Evolutionary conservation across 2,888 invertebrate genomes (phyloP), one percentile per base, ranked within the genome.

Genomic region (Opisthograptis luteolata): DNA sequence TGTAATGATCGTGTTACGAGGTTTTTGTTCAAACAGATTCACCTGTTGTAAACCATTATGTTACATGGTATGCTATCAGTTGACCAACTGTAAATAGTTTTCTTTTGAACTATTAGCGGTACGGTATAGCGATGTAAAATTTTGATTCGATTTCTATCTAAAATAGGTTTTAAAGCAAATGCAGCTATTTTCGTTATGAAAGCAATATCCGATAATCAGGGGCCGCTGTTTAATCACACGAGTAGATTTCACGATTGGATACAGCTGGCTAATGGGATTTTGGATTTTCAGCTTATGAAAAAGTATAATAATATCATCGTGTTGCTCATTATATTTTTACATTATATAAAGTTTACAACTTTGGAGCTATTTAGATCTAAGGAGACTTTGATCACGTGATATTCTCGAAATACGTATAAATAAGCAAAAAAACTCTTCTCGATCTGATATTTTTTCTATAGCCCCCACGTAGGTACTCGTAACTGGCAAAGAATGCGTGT

Each of bases 1-100:
- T 70, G 64, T 70, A 76, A 71, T 66, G 43, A 60, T 40, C 42
- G 60, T 62, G 62, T 68, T 62, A 63, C 59, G 64, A 58, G 44
- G 49, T 64, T 64, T 58, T 61, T 67, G 60, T 56, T 62, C 47
- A 58, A 57, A 60, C 51, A 68, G 58, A 71, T 65, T 62, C 66
- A 68, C 68, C 58, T 70, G 64, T 57, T 58, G 54, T 45, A 58
- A 62, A 61, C 51, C 22, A 55, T 54, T 61, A 58, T 47, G 36
- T 49, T 49, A 55, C 36, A 39, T 50, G 28, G 24, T 30, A 19
- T 40, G n/a, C n/a, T n/a, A n/a, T n/a, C n/a, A n/a, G n/a, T n/a
- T n/a, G 28, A 19, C 19, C 6, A 25, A 20, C 9, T n/a, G 36
- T 17, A 19, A 27, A 13, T 6, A 14, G 2, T 15, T 8, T 14